Conservation (phyloP, 1,140 invertebrate species). For the Nylanderia fulva region DNA sequence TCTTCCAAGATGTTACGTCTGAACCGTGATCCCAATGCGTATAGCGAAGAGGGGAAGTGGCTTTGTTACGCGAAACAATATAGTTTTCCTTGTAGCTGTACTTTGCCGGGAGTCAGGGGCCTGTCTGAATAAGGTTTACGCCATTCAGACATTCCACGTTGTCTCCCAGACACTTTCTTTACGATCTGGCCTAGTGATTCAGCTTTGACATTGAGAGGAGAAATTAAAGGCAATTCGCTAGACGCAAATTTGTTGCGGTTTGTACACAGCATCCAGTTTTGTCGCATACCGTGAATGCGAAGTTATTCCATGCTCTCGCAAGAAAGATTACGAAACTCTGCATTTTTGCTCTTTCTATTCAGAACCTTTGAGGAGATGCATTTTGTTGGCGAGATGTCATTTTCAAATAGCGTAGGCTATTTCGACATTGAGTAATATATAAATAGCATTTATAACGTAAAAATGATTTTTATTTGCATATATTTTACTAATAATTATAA, state of each 20-base stretch:
- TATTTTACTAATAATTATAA: too few species aligned
- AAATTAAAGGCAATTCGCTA: constrained; percentile 44
- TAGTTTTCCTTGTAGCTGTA: constrained; percentile 38
- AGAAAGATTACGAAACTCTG: background rate
- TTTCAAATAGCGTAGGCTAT: background rate
- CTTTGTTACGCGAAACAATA: constrained; percentile 60
- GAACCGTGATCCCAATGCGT: constrained; percentile 49
- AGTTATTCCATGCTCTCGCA: background rate
- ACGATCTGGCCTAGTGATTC: constrained; percentile 36
- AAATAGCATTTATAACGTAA: too few species aligned
- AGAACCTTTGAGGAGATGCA: background rate
- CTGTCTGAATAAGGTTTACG: constrained; percentile 54
- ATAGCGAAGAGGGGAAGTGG: constrained; percentile 7
- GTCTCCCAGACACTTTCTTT: constrained; percentile 46
- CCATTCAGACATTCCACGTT: constrained; percentile 50
- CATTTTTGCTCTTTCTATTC: constrained; percentile 4
- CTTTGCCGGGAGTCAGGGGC: constrained; percentile 22
- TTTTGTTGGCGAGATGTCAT: background rate
- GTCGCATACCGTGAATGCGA: background rate
- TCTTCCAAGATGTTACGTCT: constrained; percentile 48
- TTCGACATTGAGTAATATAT: background rate
- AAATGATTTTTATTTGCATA: too few species aligned
- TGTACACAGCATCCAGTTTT: background rate
- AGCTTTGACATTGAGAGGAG: constrained; percentile 33
- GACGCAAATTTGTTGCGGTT: background rate